phyloP scores from a whole-genome alignment of 2,113 vertebrate genomes.

The Phyllopteryx taeniolatus region DNA sequence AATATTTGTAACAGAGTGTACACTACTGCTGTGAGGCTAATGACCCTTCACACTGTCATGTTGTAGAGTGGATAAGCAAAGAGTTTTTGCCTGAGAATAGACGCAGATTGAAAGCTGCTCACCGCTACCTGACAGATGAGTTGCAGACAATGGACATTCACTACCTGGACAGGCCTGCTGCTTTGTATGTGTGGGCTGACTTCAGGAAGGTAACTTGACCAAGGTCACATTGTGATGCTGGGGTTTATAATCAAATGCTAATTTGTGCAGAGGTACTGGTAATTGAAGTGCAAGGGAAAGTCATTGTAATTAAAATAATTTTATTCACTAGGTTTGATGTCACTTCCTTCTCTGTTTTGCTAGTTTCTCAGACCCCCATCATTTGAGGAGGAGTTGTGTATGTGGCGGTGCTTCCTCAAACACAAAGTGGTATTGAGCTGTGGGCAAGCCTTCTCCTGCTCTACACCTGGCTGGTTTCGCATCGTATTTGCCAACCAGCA shows the following conservation, averaged over 20 bases:
- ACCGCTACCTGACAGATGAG: conserved; percentile 79
- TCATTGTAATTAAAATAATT: neutral
- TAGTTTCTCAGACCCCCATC: conserved; percentile 83
- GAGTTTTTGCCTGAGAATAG: conserved; percentile 85
- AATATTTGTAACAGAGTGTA: conserved; percentile 2
- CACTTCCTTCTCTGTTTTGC: neutral
- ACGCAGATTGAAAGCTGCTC: conserved; percentile 80
- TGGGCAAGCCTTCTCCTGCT: conserved; percentile 85
- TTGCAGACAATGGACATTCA: conserved; percentile 81
- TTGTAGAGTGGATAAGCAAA: conserved; percentile 85
- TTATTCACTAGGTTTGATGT: neutral
- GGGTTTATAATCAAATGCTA: neutral
- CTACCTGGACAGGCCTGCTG: conserved; percentile 79
- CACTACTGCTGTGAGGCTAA: neutral
- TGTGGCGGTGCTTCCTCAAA: conserved; percentile 84
- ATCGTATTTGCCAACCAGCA: conserved; percentile 84
- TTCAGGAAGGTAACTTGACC: conserved; percentile 82
- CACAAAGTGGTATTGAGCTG: conserved; percentile 85
- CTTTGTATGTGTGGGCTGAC: conserved; percentile 91
- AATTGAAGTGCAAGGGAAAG: conserved; percentile 4
- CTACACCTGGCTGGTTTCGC: conserved; percentile 92
- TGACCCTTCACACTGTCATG: conserved; percentile 4
- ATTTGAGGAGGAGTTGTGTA: conserved; percentile 82
- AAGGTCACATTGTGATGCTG: neutral
- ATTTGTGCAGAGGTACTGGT: conserved; percentile 1